Evolutionary conservation across 2,888 invertebrate species (phyloP).

Genomic region (Clistopyga incitator): DNA sequence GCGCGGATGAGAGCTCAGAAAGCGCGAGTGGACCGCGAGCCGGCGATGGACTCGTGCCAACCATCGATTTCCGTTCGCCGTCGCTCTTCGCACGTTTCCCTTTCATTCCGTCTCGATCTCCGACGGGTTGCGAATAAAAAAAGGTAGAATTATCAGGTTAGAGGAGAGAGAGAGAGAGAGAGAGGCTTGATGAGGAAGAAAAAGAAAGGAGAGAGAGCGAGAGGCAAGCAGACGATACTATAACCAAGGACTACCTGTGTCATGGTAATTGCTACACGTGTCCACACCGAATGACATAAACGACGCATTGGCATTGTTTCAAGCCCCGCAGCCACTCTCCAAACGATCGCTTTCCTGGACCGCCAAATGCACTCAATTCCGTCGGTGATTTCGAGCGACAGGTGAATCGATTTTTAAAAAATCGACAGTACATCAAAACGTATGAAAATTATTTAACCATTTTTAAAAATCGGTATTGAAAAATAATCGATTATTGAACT

Average conservation of each 20-base stretch:
- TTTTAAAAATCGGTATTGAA: neutral
- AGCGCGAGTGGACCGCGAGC: slow-evolving; percentile 53
- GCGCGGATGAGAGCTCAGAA: slow-evolving; percentile 33
- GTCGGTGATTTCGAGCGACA: slow-evolving; percentile 36
- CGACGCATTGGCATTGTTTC: slow-evolving; percentile 78
- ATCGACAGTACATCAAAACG: neutral
- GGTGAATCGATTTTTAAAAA: slow-evolving; percentile 11
- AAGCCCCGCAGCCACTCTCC: slow-evolving; percentile 49
- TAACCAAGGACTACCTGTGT: slow-evolving; percentile 72
- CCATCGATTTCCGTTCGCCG: slow-evolving; percentile 66
- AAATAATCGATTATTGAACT: no score
- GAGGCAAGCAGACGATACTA: slow-evolving; percentile 20
- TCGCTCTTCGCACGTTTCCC: slow-evolving; percentile 28
- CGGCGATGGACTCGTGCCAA: slow-evolving; percentile 65
- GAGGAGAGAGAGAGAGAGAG: neutral
- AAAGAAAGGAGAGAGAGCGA: neutral
- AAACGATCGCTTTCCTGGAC: slow-evolving; percentile 43
- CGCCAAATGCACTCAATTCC: neutral
- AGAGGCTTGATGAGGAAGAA: slow-evolving; percentile 13
- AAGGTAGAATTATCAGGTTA: slow-evolving; percentile 33
- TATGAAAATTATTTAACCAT: neutral
- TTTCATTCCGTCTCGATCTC: slow-evolving; percentile 37
- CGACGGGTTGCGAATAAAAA: slow-evolving; percentile 49
- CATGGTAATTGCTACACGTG: slow-evolving; percentile 80
- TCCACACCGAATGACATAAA: slow-evolving; percentile 68